phyloP scores from a whole-genome alignment of 2,888 invertebrate species.

The Anarsia innoxiella region DNA sequence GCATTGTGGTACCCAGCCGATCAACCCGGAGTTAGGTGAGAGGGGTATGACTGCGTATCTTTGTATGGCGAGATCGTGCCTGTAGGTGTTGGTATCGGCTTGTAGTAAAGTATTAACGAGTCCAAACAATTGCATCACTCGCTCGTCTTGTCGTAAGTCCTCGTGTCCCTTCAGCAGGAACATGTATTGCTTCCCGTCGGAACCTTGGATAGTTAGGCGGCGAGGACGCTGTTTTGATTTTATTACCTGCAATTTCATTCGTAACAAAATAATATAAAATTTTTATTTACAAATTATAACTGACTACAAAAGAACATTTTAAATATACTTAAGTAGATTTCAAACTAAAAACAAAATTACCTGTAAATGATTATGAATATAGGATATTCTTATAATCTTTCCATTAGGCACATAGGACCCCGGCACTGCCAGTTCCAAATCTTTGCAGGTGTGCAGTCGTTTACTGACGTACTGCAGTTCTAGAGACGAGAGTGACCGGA shows the following conservation, averaged over 20 bases:
- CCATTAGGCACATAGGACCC: conserved; percentile 98
- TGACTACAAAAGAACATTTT: too few relatives aligned
- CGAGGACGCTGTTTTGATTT: conserved; percentile 98
- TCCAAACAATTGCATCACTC: conserved; percentile 98
- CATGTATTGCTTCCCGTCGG: conserved; percentile 98
- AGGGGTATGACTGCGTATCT: conserved; percentile 98
- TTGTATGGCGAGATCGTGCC: conserved; percentile 86
- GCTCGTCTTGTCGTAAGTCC: conserved; percentile 97
- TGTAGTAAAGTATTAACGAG: conserved; percentile 96
- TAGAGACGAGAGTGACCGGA: conserved; percentile 91
- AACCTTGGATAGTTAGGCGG: conserved; percentile 93
- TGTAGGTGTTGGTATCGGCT: conserved; percentile 95
- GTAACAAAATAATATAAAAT: too few relatives aligned
- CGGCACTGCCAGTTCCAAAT: conserved; percentile 96
- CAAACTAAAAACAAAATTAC: too few relatives aligned
- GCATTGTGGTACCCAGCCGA: conserved; percentile 99
- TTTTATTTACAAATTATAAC: too few relatives aligned
- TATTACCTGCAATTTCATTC: conserved; percentile 87
- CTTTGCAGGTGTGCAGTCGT: conserved; percentile 88
- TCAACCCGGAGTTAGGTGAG: conserved; percentile 97
- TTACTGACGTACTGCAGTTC: conserved; percentile 97
- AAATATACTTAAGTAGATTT: too few relatives aligned
- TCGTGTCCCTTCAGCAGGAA: conserved; percentile 99
- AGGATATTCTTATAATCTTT: conserved; percentile 87
- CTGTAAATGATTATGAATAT: conserved; percentile 92